Percentiles rank a stretch among this genome's conserved stretches.
phyloP scores from a whole-genome alignment of 2,888 invertebrate species.

The Artemia sp. region DNA sequence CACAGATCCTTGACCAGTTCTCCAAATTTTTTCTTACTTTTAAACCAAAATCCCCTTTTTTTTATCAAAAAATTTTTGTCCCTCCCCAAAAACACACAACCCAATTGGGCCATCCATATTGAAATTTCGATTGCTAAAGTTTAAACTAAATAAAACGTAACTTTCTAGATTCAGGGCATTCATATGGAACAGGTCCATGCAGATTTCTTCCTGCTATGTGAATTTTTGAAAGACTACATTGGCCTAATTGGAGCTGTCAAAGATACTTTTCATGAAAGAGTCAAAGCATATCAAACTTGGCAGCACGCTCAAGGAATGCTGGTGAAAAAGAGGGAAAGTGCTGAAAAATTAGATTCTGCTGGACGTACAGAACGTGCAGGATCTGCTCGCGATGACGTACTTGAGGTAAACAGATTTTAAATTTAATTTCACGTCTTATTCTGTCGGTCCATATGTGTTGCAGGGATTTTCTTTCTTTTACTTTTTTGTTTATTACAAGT shows the following conservation, averaged over 20 bases:
- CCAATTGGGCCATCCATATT: too few species aligned
- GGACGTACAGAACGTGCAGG: slow-evolving; percentile 77
- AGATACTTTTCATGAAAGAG: slow-evolving; percentile 52
- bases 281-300: slow-evolving; percentile 87
- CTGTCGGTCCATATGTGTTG: too few species aligned
- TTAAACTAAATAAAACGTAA: too few species aligned
- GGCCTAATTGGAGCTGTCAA: slow-evolving; percentile 78
- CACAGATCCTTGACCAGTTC: too few species aligned
- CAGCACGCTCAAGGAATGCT: slow-evolving; percentile 89
- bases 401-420: slow-evolving; percentile 46
- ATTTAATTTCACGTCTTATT: too few species aligned
- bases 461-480: too few species aligned
- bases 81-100: too few species aligned
- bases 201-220: slow-evolving; percentile 83
- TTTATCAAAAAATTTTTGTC: too few species aligned
- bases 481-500: too few species aligned
- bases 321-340: slow-evolving; percentile 80
- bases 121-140: too few species aligned
- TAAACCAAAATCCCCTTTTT: too few species aligned
- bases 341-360: slow-evolving; percentile 74
- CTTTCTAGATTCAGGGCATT: slow-evolving; percentile 55
- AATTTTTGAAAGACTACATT: slow-evolving; percentile 84
- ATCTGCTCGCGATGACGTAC: slow-evolving; percentile 72
- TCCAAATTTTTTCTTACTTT: too few species aligned
- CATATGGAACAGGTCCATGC: slow-evolving; percentile 83